These are phyloP conservation scores for Lasioglossum zephyrum DNA, from an alignment of 2,888 invertebrate species.

Conservation along the genomic window DNA sequence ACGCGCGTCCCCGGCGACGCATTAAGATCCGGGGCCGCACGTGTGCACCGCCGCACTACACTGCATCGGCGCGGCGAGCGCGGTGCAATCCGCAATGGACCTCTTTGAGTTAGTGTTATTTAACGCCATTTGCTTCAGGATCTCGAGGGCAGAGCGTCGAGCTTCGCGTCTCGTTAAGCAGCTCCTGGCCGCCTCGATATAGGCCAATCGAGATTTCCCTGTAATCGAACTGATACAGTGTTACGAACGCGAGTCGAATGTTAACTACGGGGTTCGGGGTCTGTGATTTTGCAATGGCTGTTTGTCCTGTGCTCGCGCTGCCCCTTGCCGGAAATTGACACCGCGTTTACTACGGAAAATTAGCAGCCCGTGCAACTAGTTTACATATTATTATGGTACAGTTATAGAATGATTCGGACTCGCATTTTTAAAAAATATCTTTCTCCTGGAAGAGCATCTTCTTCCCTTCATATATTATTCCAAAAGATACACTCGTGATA, in stretches of 20 bases:
- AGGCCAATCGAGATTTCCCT: constrained; percentile 4
- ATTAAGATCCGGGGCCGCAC: constrained; percentile 41
- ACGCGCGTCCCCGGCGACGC: constrained; percentile 50
- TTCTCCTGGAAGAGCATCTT: neutral
- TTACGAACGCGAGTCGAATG: constrained; percentile 4
- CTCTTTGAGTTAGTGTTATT: constrained; percentile 50
- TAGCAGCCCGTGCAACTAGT: neutral
- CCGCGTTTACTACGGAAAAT: neutral
- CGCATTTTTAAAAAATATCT: too few species aligned
- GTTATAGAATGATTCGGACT: neutral
- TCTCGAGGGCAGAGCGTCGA: constrained; percentile 11
- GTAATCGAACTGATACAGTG: constrained; percentile 6
- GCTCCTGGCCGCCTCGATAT: neutral
- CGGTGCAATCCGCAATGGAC: constrained; percentile 40
- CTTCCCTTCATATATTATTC: neutral
- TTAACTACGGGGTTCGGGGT: constrained; percentile 1
- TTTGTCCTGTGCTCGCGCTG: neutral
- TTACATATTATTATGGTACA: neutral
- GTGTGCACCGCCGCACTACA: constrained; percentile 39
- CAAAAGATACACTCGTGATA: neutral
- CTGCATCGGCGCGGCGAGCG: neutral
- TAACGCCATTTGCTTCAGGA: constrained; percentile 37
- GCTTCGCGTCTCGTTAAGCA: constrained; percentile 9
- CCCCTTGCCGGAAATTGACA: neutral
- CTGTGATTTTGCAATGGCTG: neutral